A percentile compares a stretch with the other conserved stretches of the same genome.
These are phyloP conservation scores for Philopedon plagiatum DNA, from an alignment of 2,888 invertebrate genomes.

Conservation along the genomic window DNA sequence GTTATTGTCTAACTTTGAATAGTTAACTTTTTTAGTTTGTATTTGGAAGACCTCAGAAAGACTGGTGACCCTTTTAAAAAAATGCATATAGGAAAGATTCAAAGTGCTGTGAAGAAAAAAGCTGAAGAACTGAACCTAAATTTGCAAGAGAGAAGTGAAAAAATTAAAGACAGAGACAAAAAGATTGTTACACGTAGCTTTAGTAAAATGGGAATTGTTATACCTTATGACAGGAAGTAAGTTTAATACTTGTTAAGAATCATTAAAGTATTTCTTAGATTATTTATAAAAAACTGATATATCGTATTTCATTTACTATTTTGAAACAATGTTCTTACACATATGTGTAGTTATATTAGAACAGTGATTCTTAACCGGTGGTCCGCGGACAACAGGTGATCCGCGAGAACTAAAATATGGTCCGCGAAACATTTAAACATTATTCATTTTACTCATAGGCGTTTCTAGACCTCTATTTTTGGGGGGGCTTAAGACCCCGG, in stretches of 20 bases:
- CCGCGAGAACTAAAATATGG: no score
- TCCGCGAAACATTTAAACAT: no score
- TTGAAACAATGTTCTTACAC: no score
- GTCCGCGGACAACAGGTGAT: no score
- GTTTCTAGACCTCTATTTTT: no score
- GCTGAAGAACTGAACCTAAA: conserved; percentile 74
- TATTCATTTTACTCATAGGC: no score
- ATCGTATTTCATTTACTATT: no score
- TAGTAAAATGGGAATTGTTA: conserved; percentile 87
- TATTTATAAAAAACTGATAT: no score
- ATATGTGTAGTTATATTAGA: no score
- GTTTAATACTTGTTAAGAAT: conserved; percentile 2
- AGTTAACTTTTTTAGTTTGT: conserved; percentile 66
- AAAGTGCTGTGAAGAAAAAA: conserved; percentile 75
- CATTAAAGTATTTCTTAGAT: no score
- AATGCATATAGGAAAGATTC: conserved; percentile 73
- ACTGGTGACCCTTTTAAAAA: conserved; percentile 76
- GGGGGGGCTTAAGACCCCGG: no score
- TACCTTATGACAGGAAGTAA: conserved; percentile 83
- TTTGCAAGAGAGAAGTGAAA: conserved; percentile 72
- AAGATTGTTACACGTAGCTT: conserved; percentile 80
- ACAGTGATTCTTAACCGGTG: no score
- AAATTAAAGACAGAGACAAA: conserved; percentile 75
- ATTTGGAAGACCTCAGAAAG: conserved; percentile 73
- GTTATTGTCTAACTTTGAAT: conserved; percentile 2